phyloP scores from a whole-genome alignment of 1,140 invertebrate genomes.

The Lordiphosa clarofinis region DNA sequence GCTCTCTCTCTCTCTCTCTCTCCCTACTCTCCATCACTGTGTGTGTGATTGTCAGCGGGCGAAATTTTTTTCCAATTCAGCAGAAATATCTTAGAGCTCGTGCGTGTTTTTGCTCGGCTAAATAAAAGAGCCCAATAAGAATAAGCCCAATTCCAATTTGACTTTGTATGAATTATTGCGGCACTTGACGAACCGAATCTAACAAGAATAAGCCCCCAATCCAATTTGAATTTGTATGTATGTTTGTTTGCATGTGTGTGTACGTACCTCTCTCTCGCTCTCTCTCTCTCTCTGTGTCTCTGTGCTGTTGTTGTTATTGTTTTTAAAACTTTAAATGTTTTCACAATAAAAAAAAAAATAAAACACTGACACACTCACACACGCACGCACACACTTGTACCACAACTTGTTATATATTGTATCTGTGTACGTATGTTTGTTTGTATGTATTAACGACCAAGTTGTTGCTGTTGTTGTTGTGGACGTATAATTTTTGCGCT shows the following conservation, averaged over 20 bases:
- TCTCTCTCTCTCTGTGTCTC: slow-evolving; percentile 41
- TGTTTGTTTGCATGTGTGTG: too few species aligned
- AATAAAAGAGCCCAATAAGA: slow-evolving; percentile 71
- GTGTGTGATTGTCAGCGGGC: background rate
- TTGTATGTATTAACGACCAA: slow-evolving; percentile 40
- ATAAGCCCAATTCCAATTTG: slow-evolving; percentile 8
- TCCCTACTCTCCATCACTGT: background rate
- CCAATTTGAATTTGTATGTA: slow-evolving; percentile 15
- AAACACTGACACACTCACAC: slow-evolving; percentile 47
- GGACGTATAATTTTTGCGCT: slow-evolving; percentile 29
- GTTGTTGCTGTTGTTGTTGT: slow-evolving; percentile 14
- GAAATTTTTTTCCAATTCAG: too few species aligned
- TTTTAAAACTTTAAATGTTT: slow-evolving; percentile 55
- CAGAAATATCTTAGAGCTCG: too few species aligned
- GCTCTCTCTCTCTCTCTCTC: background rate
- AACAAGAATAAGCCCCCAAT: slow-evolving; percentile 46
- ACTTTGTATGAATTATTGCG: slow-evolving; percentile 11
- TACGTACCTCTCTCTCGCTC: slow-evolving; percentile 44
- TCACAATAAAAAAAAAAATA: slow-evolving; percentile 63
- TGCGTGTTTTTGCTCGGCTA: too few species aligned
- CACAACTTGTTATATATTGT: slow-evolving; percentile 9
- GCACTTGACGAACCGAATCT: slow-evolving; percentile 41
- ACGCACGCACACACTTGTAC: slow-evolving; percentile 12
- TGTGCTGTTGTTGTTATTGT: slow-evolving; percentile 43
- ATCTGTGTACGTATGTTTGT: slow-evolving; percentile 4